Percentiles rank a stretch among this genome's conserved stretches.
Evolutionary conservation across 2,113 vertebrate species (phyloP).

Genomic region (Anoura caudifer): DNA sequence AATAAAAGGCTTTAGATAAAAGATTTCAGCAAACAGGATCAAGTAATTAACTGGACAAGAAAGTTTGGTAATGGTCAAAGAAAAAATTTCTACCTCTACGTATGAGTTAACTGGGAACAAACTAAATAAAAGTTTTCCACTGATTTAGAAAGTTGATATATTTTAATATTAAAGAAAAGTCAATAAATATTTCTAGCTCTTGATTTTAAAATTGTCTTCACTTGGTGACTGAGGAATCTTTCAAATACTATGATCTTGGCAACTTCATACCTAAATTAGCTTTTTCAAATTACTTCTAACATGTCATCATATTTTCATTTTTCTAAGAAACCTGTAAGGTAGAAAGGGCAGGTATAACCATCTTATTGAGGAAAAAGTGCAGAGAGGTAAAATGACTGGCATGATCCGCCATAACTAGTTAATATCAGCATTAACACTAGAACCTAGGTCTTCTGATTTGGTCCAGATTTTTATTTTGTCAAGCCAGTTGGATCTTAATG

Average conservation of each 20-base stretch:
- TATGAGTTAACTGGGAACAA: not conserved
- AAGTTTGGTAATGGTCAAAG: not conserved
- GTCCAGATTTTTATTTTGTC: not conserved
- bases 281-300: conserved; percentile 39
- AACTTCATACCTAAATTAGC: conserved; percentile 3
- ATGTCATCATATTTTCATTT: conserved; percentile 6
- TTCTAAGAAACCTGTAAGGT: not conserved
- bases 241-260: not conserved
- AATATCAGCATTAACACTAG: not conserved
- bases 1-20: conserved; percentile 17
- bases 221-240: not conserved
- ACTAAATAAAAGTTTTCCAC: not conserved
- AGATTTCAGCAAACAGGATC: not conserved
- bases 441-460: not conserved
- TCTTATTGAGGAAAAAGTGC: not conserved
- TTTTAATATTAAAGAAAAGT: not conserved
- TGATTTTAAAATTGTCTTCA: not conserved
- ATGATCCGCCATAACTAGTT: not conserved
- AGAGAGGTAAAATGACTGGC: not conserved
- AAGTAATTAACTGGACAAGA: not conserved
- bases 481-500: not conserved
- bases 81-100: not conserved
- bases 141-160: not conserved
- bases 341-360: not conserved
- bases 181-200: not conserved